Conservation (phyloP, 2,113 vertebrate genomes). For the Indicator indicator region DNA sequence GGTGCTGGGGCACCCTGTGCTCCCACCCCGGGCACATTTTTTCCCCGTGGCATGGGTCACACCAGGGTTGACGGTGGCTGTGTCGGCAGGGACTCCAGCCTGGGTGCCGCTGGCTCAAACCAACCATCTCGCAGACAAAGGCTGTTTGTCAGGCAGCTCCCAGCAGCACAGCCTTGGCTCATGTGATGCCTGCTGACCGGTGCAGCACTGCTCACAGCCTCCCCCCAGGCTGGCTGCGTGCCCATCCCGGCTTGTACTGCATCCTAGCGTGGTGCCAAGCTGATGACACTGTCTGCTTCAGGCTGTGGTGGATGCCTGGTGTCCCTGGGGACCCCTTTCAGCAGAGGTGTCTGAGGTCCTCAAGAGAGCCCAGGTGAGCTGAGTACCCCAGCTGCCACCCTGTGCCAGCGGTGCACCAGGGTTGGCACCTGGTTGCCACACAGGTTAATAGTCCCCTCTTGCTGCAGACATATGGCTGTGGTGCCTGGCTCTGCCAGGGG, state of each 20-base stretch:
- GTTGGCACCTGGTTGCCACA: accelerated
- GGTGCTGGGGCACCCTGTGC: accelerated
- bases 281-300: accelerated
- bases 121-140: slow-evolving; percentile 10
- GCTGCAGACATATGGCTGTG: accelerated
- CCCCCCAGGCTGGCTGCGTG: accelerated
- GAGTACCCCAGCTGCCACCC: background rate
- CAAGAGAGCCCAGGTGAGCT: background rate
- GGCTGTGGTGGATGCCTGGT: background rate
- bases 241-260: accelerated
- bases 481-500: accelerated
- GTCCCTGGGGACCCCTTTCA: background rate
- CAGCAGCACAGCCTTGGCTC: background rate
- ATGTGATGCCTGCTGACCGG: slow-evolving; percentile 37
- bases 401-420: accelerated
- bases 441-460: background rate
- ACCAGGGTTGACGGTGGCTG: accelerated
- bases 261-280: background rate
- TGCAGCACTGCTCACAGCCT: background rate
- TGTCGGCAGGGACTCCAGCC: background rate
- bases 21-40: background rate
- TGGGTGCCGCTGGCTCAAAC: background rate
- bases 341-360: background rate
- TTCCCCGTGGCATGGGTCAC: background rate
- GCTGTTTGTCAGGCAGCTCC: background rate